These are phyloP conservation scores for Tuberolachnus salignus DNA, from an alignment of 2,888 invertebrate species.

Conservation along the genomic window DNA sequence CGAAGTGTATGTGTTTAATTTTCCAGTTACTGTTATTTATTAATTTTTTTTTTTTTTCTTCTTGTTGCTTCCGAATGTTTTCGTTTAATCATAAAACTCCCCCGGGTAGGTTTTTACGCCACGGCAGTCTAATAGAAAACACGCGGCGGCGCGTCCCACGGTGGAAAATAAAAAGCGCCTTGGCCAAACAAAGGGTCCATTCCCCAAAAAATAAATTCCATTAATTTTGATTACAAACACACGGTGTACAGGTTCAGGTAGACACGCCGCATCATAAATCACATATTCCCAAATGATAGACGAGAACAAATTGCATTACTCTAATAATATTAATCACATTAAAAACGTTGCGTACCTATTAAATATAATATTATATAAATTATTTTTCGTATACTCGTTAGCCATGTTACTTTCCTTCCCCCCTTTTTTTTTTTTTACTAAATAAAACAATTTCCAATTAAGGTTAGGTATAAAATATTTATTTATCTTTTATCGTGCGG, in stretches of 20 bases:
- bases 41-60: too few species aligned
- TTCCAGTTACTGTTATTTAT: slow-evolving; percentile 36
- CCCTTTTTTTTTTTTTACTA: too few species aligned
- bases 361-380: too few species aligned
- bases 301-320: slow-evolving; percentile 28
- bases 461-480: too few species aligned
- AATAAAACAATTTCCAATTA: too few species aligned
- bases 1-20: slow-evolving; percentile 22
- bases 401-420: too few species aligned
- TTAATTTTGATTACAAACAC: slow-evolving; percentile 54
- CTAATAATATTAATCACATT: slow-evolving; percentile 33
- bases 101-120: slow-evolving; percentile 40
- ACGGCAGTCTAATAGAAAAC: slow-evolving; percentile 47
- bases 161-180: slow-evolving; percentile 43
- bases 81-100: slow-evolving; percentile 56
- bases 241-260: slow-evolving; percentile 42
- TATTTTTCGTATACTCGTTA: too few species aligned
- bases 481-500: too few species aligned
- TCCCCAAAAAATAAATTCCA: slow-evolving; percentile 55
- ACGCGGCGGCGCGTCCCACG: slow-evolving; percentile 50
- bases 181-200: slow-evolving; percentile 45
- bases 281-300: slow-evolving; percentile 31
- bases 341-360: background rate
- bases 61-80: slow-evolving; percentile 42
- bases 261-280: slow-evolving; percentile 37